Evolutionary conservation across 2,797 vertebrate species (phyloP).

Genomic region (Fundulus diaphanus): DNA sequence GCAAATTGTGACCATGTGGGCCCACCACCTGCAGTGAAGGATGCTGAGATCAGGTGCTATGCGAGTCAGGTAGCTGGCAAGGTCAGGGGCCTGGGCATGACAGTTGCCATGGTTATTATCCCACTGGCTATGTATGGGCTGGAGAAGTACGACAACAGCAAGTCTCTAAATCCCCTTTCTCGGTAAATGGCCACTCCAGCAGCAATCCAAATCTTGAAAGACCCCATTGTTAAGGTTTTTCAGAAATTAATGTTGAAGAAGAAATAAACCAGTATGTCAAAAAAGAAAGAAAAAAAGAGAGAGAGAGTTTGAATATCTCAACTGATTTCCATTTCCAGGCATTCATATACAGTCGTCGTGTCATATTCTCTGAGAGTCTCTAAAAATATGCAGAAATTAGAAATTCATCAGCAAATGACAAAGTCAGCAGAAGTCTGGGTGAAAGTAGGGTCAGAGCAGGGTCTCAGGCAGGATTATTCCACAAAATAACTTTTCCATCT

Average conservation of each 20-base stretch:
- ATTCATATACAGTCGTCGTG: background rate
- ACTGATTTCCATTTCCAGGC: background rate
- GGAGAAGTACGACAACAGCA: background rate
- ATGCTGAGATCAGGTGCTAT: too few relatives aligned
- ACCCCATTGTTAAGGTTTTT: background rate
- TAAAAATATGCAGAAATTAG: background rate
- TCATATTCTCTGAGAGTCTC: background rate
- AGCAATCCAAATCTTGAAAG: background rate
- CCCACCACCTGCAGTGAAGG: too few relatives aligned
- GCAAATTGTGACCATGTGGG: too few relatives aligned
- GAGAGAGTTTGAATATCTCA: background rate
- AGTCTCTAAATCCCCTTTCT: constrained; percentile 2
- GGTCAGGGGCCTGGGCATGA: too few relatives aligned
- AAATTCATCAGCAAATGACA: constrained; percentile 5
- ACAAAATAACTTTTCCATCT: background rate
- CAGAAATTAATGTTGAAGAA: background rate
- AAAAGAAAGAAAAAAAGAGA: background rate
- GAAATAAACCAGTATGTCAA: constrained; percentile 9
- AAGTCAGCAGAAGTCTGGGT: background rate
- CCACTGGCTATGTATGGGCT: background rate
- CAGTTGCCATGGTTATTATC: background rate
- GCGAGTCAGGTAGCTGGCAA: too few relatives aligned
- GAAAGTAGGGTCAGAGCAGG: background rate
- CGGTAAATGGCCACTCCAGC: background rate
- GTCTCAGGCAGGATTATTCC: background rate